A percentile compares a stretch with the other conserved stretches of the same genome.
Conservation (phyloP, 2,888 invertebrate genomes). For the Hirudinaria manillensis region DNA sequence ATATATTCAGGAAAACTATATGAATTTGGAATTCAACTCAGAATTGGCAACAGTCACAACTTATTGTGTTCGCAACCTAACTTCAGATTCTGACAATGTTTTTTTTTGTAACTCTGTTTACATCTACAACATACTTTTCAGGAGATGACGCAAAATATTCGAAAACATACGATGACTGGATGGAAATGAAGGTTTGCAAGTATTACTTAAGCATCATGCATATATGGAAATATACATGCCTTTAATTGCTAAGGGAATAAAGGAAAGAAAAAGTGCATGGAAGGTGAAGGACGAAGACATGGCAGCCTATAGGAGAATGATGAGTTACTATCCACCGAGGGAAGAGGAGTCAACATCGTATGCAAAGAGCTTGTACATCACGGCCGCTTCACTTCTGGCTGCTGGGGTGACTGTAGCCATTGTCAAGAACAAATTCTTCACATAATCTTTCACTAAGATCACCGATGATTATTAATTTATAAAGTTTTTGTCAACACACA, state of each 20-base stretch:
- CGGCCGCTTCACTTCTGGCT: slow-evolving; percentile 22
- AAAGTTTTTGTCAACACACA: no score
- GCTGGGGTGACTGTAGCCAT: slow-evolving; percentile 26
- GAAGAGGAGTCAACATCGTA: not conserved
- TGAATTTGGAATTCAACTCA: no score
- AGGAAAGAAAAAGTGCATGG: slow-evolving; percentile 18
- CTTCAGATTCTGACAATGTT: no score
- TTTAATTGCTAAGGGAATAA: not conserved
- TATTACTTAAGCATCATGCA: not conserved
- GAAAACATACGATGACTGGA: no score
- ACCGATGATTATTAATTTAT: no score
- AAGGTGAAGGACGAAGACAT: slow-evolving; percentile 25
- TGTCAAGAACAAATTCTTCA: slow-evolving; percentile 27
- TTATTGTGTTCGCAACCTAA: no score
- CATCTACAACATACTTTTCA: no score
- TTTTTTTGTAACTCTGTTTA: no score
- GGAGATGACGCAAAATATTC: no score
- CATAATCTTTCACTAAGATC: not conserved
- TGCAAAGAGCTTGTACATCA: slow-evolving; percentile 4
- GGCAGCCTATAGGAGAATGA: slow-evolving; percentile 17
- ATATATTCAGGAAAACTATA: no score
- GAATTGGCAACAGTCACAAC: no score
- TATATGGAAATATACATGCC: not conserved
- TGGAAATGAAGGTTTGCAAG: no score
- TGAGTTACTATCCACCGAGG: not conserved